Evolutionary conservation across 2,888 invertebrate species (phyloP).

Genomic region (Rotaria sp.): DNA sequence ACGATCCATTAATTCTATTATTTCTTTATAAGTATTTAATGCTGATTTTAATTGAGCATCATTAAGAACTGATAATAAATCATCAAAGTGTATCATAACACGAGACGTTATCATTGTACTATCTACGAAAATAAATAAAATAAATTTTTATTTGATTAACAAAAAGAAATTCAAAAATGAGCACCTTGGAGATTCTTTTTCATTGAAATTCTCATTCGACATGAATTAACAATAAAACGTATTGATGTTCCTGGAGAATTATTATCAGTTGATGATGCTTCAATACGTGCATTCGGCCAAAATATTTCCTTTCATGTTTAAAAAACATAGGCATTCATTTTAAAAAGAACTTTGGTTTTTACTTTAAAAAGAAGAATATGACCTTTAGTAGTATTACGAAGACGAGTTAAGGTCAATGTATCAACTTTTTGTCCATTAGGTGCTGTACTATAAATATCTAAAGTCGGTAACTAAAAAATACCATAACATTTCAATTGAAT

Average conservation of each 20-base stretch:
- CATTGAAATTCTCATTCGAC: constrained; percentile 84
- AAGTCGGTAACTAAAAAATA: constrained; percentile 71
- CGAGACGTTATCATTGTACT: constrained; percentile 85
- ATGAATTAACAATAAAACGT: constrained; percentile 82
- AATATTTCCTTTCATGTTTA: constrained; percentile 62
- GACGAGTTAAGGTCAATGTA: constrained; percentile 79
- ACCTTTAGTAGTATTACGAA: constrained; percentile 79
- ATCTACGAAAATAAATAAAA: constrained; percentile 62
- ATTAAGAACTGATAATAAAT: constrained; percentile 89
- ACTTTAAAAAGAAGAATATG: constrained; percentile 86
- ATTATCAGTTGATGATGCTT: constrained; percentile 61
- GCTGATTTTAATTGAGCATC: constrained; percentile 93
- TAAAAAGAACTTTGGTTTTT: background rate
- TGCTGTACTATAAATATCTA: constrained; percentile 83
- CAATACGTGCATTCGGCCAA: constrained; percentile 92
- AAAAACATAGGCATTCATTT: background rate
- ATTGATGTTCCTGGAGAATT: constrained; percentile 63
- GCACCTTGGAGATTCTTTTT: constrained; percentile 81
- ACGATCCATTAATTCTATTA: constrained; percentile 50
- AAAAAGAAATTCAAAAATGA: constrained; percentile 29
- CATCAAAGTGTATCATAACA: constrained; percentile 82
- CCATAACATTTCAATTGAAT: too few species aligned
- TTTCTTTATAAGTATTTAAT: constrained; percentile 57
- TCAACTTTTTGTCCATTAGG: constrained; percentile 74
- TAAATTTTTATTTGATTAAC: background rate